phyloP scores from a whole-genome alignment of 2,797 vertebrate genomes.

The Brachyrhaphis roseni region DNA sequence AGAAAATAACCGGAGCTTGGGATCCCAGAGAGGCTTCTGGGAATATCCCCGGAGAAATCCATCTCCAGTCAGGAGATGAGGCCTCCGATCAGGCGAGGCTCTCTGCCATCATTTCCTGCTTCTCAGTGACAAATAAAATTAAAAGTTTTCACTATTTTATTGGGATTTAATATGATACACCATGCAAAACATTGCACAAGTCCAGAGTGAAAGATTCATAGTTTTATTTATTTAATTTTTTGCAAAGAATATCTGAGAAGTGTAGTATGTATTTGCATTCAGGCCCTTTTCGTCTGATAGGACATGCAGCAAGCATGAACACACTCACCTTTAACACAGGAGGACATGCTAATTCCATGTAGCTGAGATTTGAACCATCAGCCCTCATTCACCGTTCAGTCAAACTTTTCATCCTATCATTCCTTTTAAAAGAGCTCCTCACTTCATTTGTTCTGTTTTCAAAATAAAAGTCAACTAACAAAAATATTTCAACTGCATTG shows the following conservation, averaged over 20 bases:
- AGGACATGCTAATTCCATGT: neutral
- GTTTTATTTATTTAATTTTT: neutral
- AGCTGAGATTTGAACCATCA: neutral
- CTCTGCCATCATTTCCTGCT: neutral
- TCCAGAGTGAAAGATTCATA: neutral
- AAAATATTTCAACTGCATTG: neutral
- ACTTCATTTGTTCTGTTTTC: neutral
- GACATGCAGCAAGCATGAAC: neutral
- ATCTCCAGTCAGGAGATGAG: neutral
- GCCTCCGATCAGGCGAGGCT: neutral
- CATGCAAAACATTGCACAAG: neutral
- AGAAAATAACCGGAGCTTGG: slow-evolving; percentile 1
- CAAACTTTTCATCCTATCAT: neutral
- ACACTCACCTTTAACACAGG: neutral
- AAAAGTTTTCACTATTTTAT: neutral
- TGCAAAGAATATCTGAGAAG: neutral
- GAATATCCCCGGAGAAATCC: neutral
- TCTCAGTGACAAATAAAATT: no score
- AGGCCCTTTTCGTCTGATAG: neutral
- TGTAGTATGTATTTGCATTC: neutral
- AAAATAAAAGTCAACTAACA: neutral
- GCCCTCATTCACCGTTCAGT: neutral
- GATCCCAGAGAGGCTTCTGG: neutral
- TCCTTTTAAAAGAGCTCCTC: neutral
- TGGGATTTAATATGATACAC: neutral